phyloP scores from a whole-genome alignment of 92 coral and sea anemone species.

The Scolanthus callimorphus region DNA sequence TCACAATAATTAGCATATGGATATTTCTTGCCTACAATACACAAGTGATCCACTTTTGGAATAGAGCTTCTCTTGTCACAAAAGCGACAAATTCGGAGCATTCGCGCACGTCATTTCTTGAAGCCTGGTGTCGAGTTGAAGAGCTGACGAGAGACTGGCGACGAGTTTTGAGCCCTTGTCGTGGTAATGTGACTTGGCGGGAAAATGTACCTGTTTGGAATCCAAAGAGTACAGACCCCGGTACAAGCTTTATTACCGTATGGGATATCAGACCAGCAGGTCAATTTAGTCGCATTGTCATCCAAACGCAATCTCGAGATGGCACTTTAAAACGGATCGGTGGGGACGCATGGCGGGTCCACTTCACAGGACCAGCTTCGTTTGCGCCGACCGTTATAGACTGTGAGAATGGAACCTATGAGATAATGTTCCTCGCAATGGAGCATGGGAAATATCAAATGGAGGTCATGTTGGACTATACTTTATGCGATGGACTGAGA shows the following conservation, averaged over 20 bases:
- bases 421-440: constrained; percentile 49
- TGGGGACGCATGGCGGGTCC: constrained; percentile 70
- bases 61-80: no score
- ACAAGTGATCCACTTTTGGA: neutral
- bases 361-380: constrained; percentile 49
- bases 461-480: constrained; percentile 51
- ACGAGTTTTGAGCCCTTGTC: constrained; percentile 55
- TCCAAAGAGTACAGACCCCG: constrained; percentile 42
- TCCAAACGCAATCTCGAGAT: constrained; percentile 49
- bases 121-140: constrained; percentile 71
- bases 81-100: neutral
- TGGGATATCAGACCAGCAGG: constrained; percentile 64
- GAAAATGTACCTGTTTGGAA: constrained; percentile 25
- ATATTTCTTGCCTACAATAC: neutral
- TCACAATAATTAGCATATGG: neutral
- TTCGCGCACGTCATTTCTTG: neutral
- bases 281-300: constrained; percentile 49
- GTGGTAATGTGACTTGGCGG: constrained; percentile 30
- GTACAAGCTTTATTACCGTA: constrained; percentile 30
- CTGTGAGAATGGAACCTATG: constrained; percentile 59
- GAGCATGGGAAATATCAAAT: constrained; percentile 59
- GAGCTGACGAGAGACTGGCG: constrained; percentile 62
- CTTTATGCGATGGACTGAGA: constrained; percentile 58
- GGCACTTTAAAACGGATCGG: constrained; percentile 44
- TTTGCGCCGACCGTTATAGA: constrained; percentile 64